These are phyloP conservation scores for Drosophila santomea DNA, from an alignment of 1,140 invertebrate species.

Conservation along the genomic window DNA sequence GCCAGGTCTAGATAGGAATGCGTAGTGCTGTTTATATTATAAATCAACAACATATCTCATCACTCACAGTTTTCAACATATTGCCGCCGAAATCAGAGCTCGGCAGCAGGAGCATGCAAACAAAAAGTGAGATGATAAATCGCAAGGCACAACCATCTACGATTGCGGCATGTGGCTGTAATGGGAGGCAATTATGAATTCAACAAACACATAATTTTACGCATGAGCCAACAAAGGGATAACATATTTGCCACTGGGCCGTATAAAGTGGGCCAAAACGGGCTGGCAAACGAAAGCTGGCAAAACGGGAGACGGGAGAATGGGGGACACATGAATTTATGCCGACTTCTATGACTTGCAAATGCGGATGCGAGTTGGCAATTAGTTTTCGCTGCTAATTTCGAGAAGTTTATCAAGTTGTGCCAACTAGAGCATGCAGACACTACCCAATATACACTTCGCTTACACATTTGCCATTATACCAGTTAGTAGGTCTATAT, in stretches of 20 bases:
- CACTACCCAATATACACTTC: not conserved
- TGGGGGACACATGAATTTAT: conserved; percentile 30
- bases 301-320: not conserved
- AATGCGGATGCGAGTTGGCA: conserved; percentile 53
- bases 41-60: conserved; percentile 60
- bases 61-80: conserved; percentile 57
- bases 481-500: not conserved
- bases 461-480: conserved; percentile 31
- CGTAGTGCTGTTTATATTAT: conserved; percentile 32
- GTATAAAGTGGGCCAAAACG: conserved; percentile 36
- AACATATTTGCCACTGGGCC: conserved; percentile 46
- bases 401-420: conserved; percentile 49
- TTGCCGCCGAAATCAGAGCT: conserved; percentile 15
- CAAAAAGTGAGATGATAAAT: conserved; percentile 61
- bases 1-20: conserved; percentile 12
- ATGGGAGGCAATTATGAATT: conserved; percentile 65
- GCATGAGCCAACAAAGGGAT: conserved; percentile 63
- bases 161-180: conserved; percentile 57
- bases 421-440: conserved; percentile 31
- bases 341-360: conserved; percentile 55
- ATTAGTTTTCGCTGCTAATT: conserved; percentile 60
- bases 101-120: conserved; percentile 12
- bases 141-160: conserved; percentile 41
- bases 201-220: conserved; percentile 68
- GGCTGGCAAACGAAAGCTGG: not conserved